Evolutionary conservation across 92 coral and sea anemone genomes (phyloP).

Genomic region (Muricea muricata): DNA sequence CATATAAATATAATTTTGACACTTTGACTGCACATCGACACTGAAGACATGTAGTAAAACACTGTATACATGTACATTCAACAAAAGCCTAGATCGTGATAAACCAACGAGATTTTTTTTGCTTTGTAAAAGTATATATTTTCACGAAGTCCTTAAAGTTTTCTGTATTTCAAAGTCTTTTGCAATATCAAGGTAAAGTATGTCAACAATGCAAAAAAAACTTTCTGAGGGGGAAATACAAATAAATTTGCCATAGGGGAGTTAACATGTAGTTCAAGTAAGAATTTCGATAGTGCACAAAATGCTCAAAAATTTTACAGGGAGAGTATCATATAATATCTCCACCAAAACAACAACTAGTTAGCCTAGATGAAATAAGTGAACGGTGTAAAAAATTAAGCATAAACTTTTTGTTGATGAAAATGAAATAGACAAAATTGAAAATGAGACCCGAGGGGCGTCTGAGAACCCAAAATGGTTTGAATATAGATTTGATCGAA

Average conservation of each 20-base stretch:
- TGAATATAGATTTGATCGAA: conserved; percentile 30
- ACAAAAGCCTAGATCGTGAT: too few relatives aligned
- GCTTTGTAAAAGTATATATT: too few relatives aligned
- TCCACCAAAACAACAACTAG: conserved; percentile 50
- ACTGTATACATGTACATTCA: too few relatives aligned
- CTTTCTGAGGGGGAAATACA: too few relatives aligned
- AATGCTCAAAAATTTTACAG: conserved; percentile 8
- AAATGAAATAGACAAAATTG: conserved; percentile 20
- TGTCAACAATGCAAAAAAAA: too few relatives aligned
- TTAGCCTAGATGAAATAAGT: conserved; percentile 64
- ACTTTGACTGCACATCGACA: too few relatives aligned
- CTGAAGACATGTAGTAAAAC: too few relatives aligned
- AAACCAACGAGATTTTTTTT: too few relatives aligned
- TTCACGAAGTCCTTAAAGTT: background rate
- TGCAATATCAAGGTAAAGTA: too few relatives aligned
- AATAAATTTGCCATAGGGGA: background rate
- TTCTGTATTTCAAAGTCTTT: too few relatives aligned
- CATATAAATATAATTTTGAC: background rate
- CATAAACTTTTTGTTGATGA: conserved; percentile 46
- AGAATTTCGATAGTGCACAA: background rate
- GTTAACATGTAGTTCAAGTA: background rate
- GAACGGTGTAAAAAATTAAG: conserved; percentile 66
- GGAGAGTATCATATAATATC: conserved; percentile 36
- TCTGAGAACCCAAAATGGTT: conserved; percentile 40
- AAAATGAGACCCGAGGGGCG: conserved; percentile 34